phyloP scores from a whole-genome alignment of 2,888 invertebrate genomes.

The Heliconius sara region DNA sequence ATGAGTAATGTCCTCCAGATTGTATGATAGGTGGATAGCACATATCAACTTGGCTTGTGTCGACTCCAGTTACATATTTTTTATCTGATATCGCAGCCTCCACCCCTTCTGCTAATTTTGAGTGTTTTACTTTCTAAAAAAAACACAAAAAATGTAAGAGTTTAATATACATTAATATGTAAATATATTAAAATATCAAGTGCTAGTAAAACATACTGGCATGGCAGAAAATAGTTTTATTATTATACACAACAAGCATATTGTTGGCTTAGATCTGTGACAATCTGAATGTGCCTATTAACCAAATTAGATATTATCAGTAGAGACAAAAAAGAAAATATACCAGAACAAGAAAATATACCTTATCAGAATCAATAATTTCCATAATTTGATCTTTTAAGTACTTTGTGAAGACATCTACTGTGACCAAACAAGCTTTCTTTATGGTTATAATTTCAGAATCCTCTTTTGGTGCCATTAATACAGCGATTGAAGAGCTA shows the following conservation, averaged over 20 bases:
- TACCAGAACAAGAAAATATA: constrained; percentile 59
- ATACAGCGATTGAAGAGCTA: constrained; percentile 91
- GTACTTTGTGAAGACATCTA: constrained; percentile 98
- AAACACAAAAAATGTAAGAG: constrained; percentile 5
- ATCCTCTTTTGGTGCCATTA: constrained; percentile 98
- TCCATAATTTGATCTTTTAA: constrained; percentile 99
- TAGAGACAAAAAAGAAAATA: no score
- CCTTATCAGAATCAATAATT: constrained; percentile 98
- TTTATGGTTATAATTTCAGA: constrained; percentile 94
- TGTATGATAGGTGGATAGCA: constrained; percentile 99
- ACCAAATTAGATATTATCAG: no score
- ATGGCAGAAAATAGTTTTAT: not conserved
- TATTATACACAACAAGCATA: not conserved
- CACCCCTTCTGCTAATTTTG: constrained; percentile 96
- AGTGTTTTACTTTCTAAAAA: constrained; percentile 96
- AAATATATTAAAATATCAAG: not conserved
- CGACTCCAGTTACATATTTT: constrained; percentile 96
- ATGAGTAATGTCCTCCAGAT: constrained; percentile 98
- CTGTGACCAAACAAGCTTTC: constrained; percentile 96
- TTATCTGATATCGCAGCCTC: constrained; percentile 97
- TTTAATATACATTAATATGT: not conserved
- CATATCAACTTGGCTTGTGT: constrained; percentile 95
- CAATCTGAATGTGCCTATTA: no score
- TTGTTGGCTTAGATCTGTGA: no score
- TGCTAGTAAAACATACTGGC: not conserved